Base-by-base conservation (phyloP, 2,113 vertebrate species). In the Zosterops borbonicus region DNA sequence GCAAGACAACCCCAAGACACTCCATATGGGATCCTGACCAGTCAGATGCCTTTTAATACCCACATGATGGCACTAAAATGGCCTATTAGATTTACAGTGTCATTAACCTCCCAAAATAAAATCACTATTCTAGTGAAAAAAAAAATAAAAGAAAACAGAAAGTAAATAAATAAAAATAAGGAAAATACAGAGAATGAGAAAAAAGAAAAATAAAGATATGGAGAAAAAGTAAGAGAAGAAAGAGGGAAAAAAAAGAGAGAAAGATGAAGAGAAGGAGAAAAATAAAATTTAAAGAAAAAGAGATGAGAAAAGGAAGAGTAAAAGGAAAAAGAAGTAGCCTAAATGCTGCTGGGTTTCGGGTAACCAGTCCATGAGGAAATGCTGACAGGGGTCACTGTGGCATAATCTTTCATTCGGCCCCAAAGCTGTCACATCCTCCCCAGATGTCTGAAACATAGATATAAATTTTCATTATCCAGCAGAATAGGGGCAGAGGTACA, bases 371-470 rank as follows among this genome's bases (percentile, higher is more conserved):
- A 50, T 96, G 97, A 98, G 98, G 98, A 98, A 98, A 98, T 94
- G 98, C 98, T 98, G 98, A 98, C 98, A 98, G 98, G 97, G 98
- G 98, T 98, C 98, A 98, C 97, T 97, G 97, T 98, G 98, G 98
- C 97, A 98, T 98, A 98, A 98, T 98, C 98, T 98, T 98, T 98
- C 98, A 98, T 98, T 98, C 98, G n/a, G 98, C 98, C 98, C 98
- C 98, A 98, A 98, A 98, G 98, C 98, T 98, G 98, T 98, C 98
- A 98, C 97, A 97, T 97, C 97, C 97, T 98, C 98, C 98, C 98
- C 98, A 98, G 98, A 98, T 98, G 98, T 98, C 98, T 98, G 97
- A 97, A 97, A 98, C 97, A 94, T 92, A 98, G 98, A 98, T 98
- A 98, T 98, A 98, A 98, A 98, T 98, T 98, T 98, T 98, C 98